A percentile compares a stretch with the other conserved stretches of the same genome.
Conservation (phyloP, 2,888 invertebrate genomes). For the Polymixis lichenea region DNA sequence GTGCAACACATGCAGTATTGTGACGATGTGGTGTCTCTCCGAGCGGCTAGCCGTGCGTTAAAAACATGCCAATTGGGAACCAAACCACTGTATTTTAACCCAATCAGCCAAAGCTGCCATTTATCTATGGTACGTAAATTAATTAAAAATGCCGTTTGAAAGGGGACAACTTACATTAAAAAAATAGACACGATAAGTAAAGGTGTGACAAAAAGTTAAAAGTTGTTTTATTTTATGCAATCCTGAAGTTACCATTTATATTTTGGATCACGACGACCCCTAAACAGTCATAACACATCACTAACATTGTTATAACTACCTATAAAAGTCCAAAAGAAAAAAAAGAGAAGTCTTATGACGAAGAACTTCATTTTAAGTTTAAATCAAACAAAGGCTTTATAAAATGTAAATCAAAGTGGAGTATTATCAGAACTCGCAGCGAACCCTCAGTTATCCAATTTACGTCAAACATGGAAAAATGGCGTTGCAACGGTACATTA, state of each 20-base stretch:
- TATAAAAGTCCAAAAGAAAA: not conserved
- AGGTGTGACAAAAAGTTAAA: not conserved
- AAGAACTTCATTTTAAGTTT: too few relatives aligned
- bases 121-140: conserved; percentile 34
- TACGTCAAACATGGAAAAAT: not conserved
- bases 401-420: too few relatives aligned
- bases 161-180: conserved; percentile 59
- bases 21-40: conserved; percentile 72
- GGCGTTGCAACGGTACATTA: not conserved
- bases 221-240: not conserved
- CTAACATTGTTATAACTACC: not conserved
- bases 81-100: conserved; percentile 76
- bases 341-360: too few relatives aligned
- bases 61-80: conserved; percentile 82
- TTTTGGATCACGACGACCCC: not conserved
- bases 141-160: conserved; percentile 54
- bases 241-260: not conserved
- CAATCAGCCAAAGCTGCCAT: conserved; percentile 81
- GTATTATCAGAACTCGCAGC: not conserved
- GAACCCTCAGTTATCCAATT: too few relatives aligned
- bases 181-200: too few relatives aligned
- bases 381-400: not conserved
- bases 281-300: not conserved
- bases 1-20: conserved; percentile 71
- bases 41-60: conserved; percentile 73